These are phyloP conservation scores for Neopelma chrysocephalum DNA, from an alignment of 2,797 vertebrate species.

Conservation along the genomic window DNA sequence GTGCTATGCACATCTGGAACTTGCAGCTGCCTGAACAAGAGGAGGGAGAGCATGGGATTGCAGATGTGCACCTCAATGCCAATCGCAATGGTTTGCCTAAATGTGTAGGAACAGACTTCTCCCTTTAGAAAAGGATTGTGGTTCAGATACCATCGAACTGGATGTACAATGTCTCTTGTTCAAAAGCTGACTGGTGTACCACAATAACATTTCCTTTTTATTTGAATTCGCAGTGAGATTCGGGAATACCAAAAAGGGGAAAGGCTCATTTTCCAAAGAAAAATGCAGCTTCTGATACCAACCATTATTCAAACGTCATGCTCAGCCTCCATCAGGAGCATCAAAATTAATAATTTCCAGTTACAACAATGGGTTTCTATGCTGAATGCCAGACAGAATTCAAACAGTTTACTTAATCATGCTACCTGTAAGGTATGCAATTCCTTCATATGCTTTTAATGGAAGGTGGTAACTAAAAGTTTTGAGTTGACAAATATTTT, in stretches of 20 bases:
- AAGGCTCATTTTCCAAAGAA: not conserved
- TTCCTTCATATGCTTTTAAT: not conserved
- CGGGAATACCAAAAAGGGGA: not conserved
- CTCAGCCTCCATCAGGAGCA: not conserved
- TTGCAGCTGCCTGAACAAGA: not conserved
- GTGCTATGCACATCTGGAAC: not conserved
- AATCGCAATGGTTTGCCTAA: not conserved
- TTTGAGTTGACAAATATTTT: conserved; percentile 16
- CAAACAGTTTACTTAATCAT: not conserved
- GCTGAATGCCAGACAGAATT: not conserved
- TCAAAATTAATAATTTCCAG: conserved; percentile 27
- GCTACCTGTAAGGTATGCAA: not conserved
- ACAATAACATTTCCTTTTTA: not conserved
- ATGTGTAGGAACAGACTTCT: not conserved
- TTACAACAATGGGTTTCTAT: not conserved
- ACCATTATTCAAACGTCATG: not conserved
- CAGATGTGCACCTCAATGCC: not conserved
- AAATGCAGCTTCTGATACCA: not conserved
- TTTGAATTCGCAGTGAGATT: not conserved
- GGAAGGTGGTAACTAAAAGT: not conserved
- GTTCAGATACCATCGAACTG: not conserved
- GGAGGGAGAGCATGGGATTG: not conserved
- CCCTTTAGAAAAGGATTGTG: not conserved
- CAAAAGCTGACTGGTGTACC: not conserved
- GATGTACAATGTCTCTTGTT: not conserved